Base-by-base conservation (phyloP, 2,113 vertebrate species). In the Andinoacara biseriatus region DNA sequence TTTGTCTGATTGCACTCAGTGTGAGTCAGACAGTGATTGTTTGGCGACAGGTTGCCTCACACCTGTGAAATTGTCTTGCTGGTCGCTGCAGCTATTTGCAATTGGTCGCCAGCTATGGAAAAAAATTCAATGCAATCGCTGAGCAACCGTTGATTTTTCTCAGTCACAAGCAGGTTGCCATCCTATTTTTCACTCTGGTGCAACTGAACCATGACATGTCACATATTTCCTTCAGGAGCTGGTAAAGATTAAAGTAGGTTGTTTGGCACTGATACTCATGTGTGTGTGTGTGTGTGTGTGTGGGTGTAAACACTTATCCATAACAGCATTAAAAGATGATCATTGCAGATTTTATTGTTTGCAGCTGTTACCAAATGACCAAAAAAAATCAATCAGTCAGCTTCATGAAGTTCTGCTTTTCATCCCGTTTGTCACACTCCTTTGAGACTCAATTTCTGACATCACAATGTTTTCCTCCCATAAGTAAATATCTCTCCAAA, bases 241-340 rank as follows among this genome's bases (percentile, higher is more conserved):
- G 61, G 22, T 65, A 54, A 54, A 79, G 49, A 46, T 13, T 35
- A 72, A 59, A 43, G n/a, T 38, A 54, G 26, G 31, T 33, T 52
- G 26, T 72, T 72, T 20, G 29, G 46, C 18, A 54, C 18, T 6
- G 0, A 33, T 69, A 29, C 46, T 33, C 26, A 9, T 54, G 31
- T 0, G 0, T 31, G 10, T 72, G 43, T 0, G 1, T 20, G 22
- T 67, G 63, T 46, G 0, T 31, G 10, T 72, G 43, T 0, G 1
- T 20, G 22, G 46, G 63, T 46, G 17, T 49, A 72, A 1, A 52
- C 43, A 1, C 65, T 52, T 72, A 17, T 31, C 20, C 17, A 20
- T 52, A 72, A 17, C 6, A 72, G 52, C 26, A 54, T 72, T 72
- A 29, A 72, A 72, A 72, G 31, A 7, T 26, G 67, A 54, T 72